Conservation (phyloP, 1,140 invertebrate genomes). For the Zaprionus gabonicus region DNA sequence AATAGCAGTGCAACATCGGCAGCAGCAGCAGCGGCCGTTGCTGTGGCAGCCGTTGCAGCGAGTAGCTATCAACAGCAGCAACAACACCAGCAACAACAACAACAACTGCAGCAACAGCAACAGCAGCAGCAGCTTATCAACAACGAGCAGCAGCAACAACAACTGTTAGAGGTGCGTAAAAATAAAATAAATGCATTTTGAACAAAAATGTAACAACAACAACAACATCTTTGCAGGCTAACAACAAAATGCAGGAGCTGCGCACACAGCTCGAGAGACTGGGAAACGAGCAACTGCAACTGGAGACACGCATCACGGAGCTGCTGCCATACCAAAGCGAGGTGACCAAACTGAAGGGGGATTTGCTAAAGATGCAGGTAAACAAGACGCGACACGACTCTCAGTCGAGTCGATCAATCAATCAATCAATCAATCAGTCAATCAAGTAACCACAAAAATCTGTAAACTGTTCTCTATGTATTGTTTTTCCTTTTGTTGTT, state of each 20-base stretch:
- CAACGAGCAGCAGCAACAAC: conserved; percentile 79
- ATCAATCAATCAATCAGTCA: conserved; percentile 12
- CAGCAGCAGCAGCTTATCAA: conserved; percentile 70
- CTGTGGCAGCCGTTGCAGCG: conserved; percentile 63
- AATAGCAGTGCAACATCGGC: conserved; percentile 36
- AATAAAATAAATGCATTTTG: not conserved
- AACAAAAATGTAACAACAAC: not conserved
- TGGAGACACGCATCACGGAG: conserved; percentile 86
- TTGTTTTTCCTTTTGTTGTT: conserved; percentile 23
- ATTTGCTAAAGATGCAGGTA: conserved; percentile 85
- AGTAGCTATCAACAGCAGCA: conserved; percentile 67
- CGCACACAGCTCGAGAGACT: conserved; percentile 81
- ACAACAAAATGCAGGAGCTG: conserved; percentile 84
- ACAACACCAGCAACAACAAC: conserved; percentile 40
- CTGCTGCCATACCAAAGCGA: conserved; percentile 85
- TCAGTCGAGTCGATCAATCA: conserved; percentile 1
- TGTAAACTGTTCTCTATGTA: conserved; percentile 38
- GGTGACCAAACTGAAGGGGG: conserved; percentile 85
- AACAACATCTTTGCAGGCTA: conserved; percentile 60
- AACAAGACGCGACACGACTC: not conserved
- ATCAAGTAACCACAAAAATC: conserved; percentile 41
- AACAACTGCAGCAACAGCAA: conserved; percentile 68
- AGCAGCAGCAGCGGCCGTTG: conserved; percentile 40
- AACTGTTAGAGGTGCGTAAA: conserved; percentile 73
- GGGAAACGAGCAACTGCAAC: conserved; percentile 85